Evolutionary conservation across 2,797 vertebrate genomes (phyloP).

Genomic region (Silurus lanzhouensis): DNA sequence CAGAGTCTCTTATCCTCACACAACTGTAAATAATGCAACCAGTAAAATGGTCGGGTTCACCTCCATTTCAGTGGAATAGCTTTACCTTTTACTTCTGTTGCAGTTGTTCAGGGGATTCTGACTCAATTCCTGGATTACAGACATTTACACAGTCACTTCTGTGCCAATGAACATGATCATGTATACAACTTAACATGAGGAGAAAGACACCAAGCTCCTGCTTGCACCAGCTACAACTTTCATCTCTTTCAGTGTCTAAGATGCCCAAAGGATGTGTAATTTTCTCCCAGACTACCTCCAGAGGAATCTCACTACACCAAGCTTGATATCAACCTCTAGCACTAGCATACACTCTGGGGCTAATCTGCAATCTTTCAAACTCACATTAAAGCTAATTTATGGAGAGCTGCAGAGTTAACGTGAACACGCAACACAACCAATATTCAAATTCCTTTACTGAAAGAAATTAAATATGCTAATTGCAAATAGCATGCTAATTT

Average conservation of each 20-base stretch:
- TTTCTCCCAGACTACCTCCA: not conserved
- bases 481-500: not conserved
- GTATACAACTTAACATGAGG: conserved; percentile 4
- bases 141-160: not conserved
- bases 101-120: not conserved
- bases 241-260: conserved; percentile 39
- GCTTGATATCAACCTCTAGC: not conserved
- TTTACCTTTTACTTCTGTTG: not conserved
- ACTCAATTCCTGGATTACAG: not conserved
- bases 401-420: not conserved
- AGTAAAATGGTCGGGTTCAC: not conserved
- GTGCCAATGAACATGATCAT: not conserved
- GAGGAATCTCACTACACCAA: not conserved
- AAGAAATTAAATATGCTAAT: conserved; percentile 16
- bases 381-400: conserved; percentile 9
- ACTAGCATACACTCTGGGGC: not conserved
- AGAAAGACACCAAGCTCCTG: conserved; percentile 32
- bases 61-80: not conserved
- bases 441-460: conserved; percentile 9
- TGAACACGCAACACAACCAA: not conserved
- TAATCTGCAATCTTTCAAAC: not conserved
- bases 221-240: conserved; percentile 36
- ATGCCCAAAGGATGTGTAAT: conserved; percentile 43
- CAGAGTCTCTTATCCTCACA: not conserved
- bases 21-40: not conserved